Percentiles rank a stretch among this genome's conserved stretches.
These are phyloP conservation scores for Sebastes miniatus DNA, from an alignment of 2,797 vertebrate species.

Conservation along the genomic window DNA sequence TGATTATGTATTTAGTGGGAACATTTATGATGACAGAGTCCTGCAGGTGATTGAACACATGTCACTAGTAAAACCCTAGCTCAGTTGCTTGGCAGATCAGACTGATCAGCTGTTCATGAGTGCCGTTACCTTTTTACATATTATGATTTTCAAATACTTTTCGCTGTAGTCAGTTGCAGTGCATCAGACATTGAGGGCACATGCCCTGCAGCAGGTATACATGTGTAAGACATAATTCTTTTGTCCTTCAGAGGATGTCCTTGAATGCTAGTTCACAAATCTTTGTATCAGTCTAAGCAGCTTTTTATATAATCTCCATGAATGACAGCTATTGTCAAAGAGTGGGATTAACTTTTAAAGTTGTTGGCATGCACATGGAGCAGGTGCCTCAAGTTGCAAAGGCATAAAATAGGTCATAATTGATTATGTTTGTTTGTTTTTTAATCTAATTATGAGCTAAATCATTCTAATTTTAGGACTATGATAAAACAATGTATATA, in stretches of 20 bases:
- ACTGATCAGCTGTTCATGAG: slow-evolving; percentile 24
- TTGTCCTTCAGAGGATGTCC: slow-evolving; percentile 54
- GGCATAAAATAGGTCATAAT: background rate
- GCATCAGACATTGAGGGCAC: background rate
- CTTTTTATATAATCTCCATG: slow-evolving; percentile 77
- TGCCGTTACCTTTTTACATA: background rate
- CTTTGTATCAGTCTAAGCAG: slow-evolving; percentile 69
- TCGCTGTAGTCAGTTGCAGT: background rate
- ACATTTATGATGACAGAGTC: slow-evolving; percentile 53
- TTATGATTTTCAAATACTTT: background rate
- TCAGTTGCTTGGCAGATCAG: slow-evolving; percentile 33
- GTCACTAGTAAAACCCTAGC: slow-evolving; percentile 36
- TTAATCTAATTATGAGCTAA: background rate
- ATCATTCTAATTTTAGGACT: background rate
- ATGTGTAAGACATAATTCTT: background rate
- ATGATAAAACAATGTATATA: background rate
- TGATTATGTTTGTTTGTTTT: background rate
- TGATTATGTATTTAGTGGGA: slow-evolving; percentile 58
- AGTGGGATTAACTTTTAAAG: slow-evolving; percentile 76
- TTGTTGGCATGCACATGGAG: slow-evolving; percentile 11
- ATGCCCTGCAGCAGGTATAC: background rate
- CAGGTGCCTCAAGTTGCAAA: background rate
- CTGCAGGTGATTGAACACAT: slow-evolving; percentile 20
- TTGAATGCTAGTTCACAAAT: slow-evolving; percentile 70
- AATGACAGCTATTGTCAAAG: slow-evolving; percentile 79